Evolutionary conservation across 2,113 vertebrate genomes (phyloP).

Genomic region (Rallus limicola): DNA sequence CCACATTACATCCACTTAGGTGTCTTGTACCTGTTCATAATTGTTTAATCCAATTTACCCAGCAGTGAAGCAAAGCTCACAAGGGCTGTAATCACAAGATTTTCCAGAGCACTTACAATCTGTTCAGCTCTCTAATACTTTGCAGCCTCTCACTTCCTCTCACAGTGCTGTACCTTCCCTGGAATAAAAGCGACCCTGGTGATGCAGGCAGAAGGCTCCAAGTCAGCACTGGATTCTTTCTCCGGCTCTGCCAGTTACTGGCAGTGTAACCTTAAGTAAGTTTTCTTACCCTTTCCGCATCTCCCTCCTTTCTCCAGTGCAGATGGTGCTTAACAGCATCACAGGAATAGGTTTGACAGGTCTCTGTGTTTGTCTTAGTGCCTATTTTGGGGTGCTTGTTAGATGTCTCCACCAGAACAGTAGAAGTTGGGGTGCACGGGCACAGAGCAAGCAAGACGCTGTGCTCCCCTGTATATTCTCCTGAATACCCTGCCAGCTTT

Average conservation of each 20-base stretch:
- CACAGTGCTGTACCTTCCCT: not conserved
- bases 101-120: conserved; percentile 30
- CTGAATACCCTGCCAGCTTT: not conserved
- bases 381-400: not conserved
- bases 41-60: conserved; percentile 45
- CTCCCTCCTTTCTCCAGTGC: not conserved
- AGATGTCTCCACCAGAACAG: not conserved
- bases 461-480: not conserved
- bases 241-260: not conserved
- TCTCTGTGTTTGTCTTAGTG: not conserved
- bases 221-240: not conserved
- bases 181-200: not conserved
- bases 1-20: not conserved
- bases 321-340: accelerated
- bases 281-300: not conserved
- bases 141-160: not conserved
- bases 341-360: not conserved
- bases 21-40: not conserved
- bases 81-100: conserved; percentile 47
- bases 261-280: not conserved
- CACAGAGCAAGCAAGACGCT: accelerated
- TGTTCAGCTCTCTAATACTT: conserved; percentile 50
- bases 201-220: not conserved
- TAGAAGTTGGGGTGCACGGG: accelerated
- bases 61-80: conserved; percentile 34